Percentiles rank a stretch among this genome's conserved stretches.
These are phyloP conservation scores for Eupithecia subumbrata DNA, from an alignment of 2,888 invertebrate genomes.

Conservation along the genomic window DNA sequence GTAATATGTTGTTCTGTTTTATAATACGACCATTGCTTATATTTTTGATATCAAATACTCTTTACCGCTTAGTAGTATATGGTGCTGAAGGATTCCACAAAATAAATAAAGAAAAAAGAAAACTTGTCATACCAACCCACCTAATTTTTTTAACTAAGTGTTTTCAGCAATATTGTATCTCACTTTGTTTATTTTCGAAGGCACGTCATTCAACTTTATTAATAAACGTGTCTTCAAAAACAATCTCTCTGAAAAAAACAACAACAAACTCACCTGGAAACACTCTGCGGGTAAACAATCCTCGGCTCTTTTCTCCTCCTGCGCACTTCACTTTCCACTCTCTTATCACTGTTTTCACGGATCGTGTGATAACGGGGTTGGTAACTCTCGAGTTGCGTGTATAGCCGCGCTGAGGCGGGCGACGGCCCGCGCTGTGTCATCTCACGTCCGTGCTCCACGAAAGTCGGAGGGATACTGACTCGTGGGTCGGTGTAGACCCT, in stretches of 20 bases:
- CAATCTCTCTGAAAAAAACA: slow-evolving; percentile 14
- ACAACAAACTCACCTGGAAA: slow-evolving; percentile 64
- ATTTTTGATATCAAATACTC: no score
- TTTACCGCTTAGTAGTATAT: no score
- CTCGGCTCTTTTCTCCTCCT: slow-evolving; percentile 69
- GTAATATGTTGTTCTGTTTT: no score
- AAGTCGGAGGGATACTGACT: slow-evolving; percentile 68
- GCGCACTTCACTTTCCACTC: slow-evolving; percentile 77
- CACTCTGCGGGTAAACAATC: slow-evolving; percentile 65
- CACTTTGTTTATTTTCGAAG: neutral
- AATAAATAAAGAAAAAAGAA: no score
- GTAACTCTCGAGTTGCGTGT: slow-evolving; percentile 81
- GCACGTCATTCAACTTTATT: neutral
- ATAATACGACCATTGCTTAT: no score
- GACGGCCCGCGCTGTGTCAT: slow-evolving; percentile 71
- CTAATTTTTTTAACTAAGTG: neutral
- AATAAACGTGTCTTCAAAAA: neutral
- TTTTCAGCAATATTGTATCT: neutral
- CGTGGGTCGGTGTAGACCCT: slow-evolving; percentile 52
- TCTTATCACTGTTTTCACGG: slow-evolving; percentile 77
- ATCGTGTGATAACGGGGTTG: slow-evolving; percentile 81
- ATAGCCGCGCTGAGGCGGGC: slow-evolving; percentile 76
- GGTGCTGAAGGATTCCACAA: no score
- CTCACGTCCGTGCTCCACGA: slow-evolving; percentile 66
- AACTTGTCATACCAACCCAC: no score